These are phyloP conservation scores for Gymnoscopelus microlampas DNA, from an alignment of 2,797 vertebrate genomes.

Conservation along the genomic window DNA sequence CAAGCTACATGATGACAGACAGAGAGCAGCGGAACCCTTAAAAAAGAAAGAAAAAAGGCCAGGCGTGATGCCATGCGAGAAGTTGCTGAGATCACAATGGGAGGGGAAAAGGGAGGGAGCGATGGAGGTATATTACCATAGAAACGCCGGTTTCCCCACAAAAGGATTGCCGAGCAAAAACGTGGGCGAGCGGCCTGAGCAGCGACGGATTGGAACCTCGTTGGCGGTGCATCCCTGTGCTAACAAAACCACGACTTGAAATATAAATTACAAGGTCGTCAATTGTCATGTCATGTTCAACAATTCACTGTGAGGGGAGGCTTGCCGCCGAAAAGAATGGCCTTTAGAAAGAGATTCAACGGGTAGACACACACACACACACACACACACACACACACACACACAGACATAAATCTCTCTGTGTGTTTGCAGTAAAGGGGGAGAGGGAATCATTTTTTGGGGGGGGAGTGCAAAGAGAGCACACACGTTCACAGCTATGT, in stretches of 20 bases:
- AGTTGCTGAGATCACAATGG: conserved; percentile 16
- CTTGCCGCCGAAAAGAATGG: conserved; percentile 50
- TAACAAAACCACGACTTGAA: conserved; percentile 64
- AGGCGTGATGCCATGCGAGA: conserved; percentile 60
- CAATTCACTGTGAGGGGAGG: conserved; percentile 59
- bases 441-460: conserved; percentile 9
- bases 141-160: conserved; percentile 67
- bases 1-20: conserved; percentile 42
- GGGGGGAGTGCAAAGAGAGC: conserved; percentile 16
- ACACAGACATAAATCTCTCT: conserved; percentile 69
- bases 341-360: conserved; percentile 69
- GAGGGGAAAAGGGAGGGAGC: conserved; percentile 3
- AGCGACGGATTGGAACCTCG: conserved; percentile 32
- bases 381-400: conserved; percentile 56
- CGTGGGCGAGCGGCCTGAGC: conserved; percentile 40
- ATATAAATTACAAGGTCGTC: conserved; percentile 74
- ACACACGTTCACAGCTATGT: conserved; percentile 61
- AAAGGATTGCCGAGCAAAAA: conserved; percentile 62
- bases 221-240: conserved; percentile 40
- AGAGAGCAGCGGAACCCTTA: conserved; percentile 38
- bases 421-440: conserved; percentile 41
- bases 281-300: conserved; percentile 73
- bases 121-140: conserved; percentile 69
- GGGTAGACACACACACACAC: conserved; percentile 54
- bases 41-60: conserved; percentile 35